These are phyloP conservation scores for Glossophaga mutica DNA, from an alignment of 2,797 vertebrate species.

Conservation along the genomic window DNA sequence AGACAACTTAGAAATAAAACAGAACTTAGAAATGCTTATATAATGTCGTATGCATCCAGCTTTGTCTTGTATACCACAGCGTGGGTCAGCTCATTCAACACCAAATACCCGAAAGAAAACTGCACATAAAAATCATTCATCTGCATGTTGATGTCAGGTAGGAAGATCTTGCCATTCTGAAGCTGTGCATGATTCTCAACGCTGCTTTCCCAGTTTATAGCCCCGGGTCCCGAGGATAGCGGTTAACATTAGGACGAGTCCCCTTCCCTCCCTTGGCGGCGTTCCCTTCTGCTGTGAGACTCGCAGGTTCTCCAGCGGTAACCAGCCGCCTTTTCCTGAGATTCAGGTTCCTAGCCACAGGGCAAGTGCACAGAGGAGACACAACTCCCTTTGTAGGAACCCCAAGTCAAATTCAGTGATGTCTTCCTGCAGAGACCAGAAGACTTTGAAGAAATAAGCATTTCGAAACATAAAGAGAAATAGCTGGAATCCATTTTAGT, in stretches of 20 bases:
- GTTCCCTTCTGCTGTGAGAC: not conserved
- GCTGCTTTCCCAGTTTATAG: not conserved
- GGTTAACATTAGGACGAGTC: not conserved
- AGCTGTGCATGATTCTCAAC: not conserved
- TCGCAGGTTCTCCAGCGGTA: not conserved
- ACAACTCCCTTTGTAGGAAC: not conserved
- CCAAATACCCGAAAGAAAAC: not conserved
- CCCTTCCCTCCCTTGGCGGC: not conserved
- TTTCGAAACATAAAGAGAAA: not conserved
- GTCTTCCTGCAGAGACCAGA: not conserved
- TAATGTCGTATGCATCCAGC: not conserved
- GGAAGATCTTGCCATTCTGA: not conserved
- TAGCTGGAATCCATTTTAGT: not conserved
- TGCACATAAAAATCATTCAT: not conserved
- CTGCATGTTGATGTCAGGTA: not conserved
- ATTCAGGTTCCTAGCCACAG: not conserved
- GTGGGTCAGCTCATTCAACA: not conserved
- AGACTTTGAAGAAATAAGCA: not conserved
- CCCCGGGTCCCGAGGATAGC: not conserved
- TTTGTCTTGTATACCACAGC: not conserved
- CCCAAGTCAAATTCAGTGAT: not conserved
- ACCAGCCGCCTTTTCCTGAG: not conserved
- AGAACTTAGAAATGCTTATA: not conserved
- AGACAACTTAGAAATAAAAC: not conserved
- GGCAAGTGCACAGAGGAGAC: not conserved